Percentiles rank a stretch among this genome's conserved stretches.
Conservation (phyloP, 2,797 vertebrate genomes). For the Squalus acanthias region DNA sequence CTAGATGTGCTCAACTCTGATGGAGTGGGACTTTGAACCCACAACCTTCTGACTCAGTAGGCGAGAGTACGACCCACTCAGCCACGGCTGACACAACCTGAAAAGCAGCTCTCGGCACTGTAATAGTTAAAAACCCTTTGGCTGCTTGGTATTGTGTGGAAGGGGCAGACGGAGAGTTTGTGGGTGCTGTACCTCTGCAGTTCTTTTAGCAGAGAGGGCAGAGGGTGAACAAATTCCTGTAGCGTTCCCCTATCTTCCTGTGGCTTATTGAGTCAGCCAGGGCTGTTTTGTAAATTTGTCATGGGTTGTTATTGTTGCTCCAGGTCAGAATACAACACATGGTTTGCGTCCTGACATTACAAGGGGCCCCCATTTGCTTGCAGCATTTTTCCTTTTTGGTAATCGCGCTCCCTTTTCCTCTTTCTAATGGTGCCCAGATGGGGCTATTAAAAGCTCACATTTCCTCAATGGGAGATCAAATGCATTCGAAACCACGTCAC, state of each 20-base stretch:
- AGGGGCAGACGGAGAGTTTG: not conserved
- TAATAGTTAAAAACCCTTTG: not conserved
- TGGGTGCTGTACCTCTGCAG: not conserved
- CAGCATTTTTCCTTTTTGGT: not conserved
- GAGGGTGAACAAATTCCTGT: not conserved
- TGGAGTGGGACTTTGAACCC: not conserved
- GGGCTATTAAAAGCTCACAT: not conserved
- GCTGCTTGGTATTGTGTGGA: not conserved
- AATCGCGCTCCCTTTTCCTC: not conserved
- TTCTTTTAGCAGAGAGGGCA: not conserved
- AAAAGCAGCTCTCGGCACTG: not conserved
- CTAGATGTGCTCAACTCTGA: not conserved
- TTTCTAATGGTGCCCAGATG: conserved; percentile 9
- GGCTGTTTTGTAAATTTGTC: not conserved
- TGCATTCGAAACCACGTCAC: not conserved
- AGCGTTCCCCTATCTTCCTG: not conserved
- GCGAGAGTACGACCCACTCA: not conserved
- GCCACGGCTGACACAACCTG: not conserved
- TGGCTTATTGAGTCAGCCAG: not conserved
- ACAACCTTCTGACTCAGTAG: not conserved
- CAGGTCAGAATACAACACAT: not conserved
- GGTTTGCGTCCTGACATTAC: not conserved
- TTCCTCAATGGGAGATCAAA: not conserved
- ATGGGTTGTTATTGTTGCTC: not conserved
- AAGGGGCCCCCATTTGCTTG: not conserved